Conservation (phyloP, 2,113 vertebrate species). For the Parotia lawesii region DNA sequence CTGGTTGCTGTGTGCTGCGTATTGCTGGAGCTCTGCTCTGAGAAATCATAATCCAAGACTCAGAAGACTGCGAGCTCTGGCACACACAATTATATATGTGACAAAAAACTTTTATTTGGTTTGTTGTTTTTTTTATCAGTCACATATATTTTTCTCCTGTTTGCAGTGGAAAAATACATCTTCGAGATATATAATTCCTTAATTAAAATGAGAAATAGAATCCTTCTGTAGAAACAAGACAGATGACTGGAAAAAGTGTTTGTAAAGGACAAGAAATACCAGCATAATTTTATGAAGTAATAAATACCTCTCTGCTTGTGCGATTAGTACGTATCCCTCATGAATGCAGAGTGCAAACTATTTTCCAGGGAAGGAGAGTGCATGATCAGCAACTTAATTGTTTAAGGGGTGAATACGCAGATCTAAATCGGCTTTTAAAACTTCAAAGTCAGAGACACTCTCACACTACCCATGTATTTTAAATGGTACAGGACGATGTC, state of each 20-base stretch:
- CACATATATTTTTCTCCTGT: background rate
- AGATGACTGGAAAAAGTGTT: background rate
- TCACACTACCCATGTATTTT: background rate
- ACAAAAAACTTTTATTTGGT: background rate
- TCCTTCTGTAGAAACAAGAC: background rate
- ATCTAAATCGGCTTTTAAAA: background rate
- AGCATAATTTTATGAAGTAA: background rate
- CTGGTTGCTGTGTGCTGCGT: too few species aligned
- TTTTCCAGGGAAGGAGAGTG: background rate
- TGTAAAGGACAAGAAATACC: background rate
- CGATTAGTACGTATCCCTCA: background rate
- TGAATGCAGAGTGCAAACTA: background rate
- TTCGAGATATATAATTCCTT: background rate
- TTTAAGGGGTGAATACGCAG: background rate
- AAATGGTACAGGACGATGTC: background rate
- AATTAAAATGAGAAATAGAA: background rate
- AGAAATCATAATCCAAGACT: too few species aligned
- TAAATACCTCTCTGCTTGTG: background rate
- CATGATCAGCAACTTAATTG: background rate
- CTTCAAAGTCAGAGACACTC: background rate
- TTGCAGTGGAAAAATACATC: background rate
- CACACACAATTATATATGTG: background rate
- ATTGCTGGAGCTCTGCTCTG: too few species aligned
- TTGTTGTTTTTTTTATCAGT: background rate
- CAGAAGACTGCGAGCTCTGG: too few species aligned